Evolutionary conservation across 1,140 invertebrate genomes (phyloP).

Genomic region (Brachystomella parvula): DNA sequence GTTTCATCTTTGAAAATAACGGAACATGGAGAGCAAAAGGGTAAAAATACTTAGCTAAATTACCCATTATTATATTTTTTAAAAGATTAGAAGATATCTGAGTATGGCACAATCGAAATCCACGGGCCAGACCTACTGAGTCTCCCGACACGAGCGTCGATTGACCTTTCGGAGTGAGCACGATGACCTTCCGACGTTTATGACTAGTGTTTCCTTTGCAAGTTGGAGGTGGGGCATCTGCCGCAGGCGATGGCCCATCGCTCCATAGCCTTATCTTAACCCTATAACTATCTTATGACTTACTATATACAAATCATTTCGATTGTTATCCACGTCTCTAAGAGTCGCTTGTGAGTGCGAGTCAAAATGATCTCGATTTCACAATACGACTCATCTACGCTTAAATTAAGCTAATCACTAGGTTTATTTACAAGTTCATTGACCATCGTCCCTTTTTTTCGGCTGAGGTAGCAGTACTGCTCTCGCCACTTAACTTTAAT

Average conservation of each 20-base stretch:
- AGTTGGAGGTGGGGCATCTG: neutral
- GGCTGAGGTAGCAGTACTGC: too few relatives aligned
- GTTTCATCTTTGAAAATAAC: too few relatives aligned
- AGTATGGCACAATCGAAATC: slow-evolving; percentile 34
- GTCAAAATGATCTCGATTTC: neutral
- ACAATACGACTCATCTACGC: neutral
- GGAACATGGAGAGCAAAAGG: too few relatives aligned
- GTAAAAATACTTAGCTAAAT: slow-evolving; percentile 1
- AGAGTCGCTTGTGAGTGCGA: too few relatives aligned
- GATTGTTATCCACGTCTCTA: neutral
- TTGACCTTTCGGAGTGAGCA: neutral
- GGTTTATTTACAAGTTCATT: neutral
- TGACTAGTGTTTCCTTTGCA: slow-evolving; percentile 11
- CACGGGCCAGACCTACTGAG: slow-evolving; percentile 20
- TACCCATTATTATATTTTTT: slow-evolving; percentile 7
- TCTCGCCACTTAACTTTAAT: too few relatives aligned
- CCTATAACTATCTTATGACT: neutral
- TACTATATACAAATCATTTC: neutral
- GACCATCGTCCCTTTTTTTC: slow-evolving; percentile 1
- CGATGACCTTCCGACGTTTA: slow-evolving; percentile 12
- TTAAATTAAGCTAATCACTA: neutral
- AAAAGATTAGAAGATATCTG: slow-evolving; percentile 7
- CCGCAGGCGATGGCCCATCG: neutral
- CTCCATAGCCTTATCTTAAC: neutral
- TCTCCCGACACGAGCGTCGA: neutral